Evolutionary conservation across 2,113 vertebrate genomes (phyloP).

Genomic region (Psilopogon haemacephalus): DNA sequence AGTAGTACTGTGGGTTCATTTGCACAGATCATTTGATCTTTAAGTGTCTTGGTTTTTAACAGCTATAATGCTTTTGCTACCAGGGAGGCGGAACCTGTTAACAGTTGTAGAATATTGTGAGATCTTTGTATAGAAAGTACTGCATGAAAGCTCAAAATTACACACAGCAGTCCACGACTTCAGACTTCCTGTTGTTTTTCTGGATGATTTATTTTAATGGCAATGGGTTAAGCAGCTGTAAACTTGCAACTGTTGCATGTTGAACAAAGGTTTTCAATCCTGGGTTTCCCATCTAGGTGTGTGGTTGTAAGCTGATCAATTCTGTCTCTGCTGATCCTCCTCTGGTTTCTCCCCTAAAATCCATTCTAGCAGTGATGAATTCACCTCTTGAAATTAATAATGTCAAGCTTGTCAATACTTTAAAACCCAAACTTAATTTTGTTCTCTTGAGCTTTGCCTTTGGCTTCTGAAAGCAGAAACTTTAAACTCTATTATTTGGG

Average conservation of each 20-base stretch:
- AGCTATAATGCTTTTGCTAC: neutral
- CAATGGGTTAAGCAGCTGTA: neutral
- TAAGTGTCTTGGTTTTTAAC: neutral
- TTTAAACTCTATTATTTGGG: constrained; percentile 61
- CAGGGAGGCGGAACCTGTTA: neutral
- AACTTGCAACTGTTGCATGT: neutral
- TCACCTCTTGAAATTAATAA: constrained; percentile 54
- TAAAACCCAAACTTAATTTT: constrained; percentile 52
- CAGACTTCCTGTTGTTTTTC: neutral
- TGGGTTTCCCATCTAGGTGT: neutral
- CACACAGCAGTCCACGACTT: neutral
- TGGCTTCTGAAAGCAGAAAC: constrained; percentile 48
- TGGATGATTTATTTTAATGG: constrained; percentile 20
- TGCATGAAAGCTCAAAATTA: neutral
- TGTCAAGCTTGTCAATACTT: constrained; percentile 54
- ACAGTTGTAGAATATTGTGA: neutral
- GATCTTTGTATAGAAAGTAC: neutral
- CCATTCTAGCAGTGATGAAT: constrained; percentile 19
- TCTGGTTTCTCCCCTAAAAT: neutral
- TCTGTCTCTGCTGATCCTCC: neutral
- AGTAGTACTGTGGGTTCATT: neutral
- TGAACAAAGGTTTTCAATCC: neutral
- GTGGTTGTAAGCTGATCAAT: neutral
- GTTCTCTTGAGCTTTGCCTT: constrained; percentile 47
- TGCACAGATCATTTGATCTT: neutral